These are phyloP conservation scores for Nothoprocta perdicaria DNA, from an alignment of 2,113 vertebrate species.

Conservation along the genomic window DNA sequence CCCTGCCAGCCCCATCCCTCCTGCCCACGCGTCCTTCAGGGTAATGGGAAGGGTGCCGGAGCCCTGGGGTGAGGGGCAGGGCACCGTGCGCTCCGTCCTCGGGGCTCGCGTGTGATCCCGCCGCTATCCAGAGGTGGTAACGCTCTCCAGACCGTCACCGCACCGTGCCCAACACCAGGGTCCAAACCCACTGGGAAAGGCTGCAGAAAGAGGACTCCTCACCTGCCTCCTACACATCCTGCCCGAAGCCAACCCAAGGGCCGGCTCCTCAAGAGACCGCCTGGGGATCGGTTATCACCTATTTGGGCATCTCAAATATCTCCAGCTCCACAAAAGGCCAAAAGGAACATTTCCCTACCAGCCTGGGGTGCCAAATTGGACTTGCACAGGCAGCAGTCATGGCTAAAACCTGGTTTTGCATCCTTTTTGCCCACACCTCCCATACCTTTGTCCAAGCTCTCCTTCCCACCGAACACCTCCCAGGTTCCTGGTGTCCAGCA, in stretches of 20 bases:
- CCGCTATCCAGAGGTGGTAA: background rate
- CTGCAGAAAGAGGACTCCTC: too few species aligned
- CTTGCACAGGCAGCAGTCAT: background rate
- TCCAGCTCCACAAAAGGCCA: background rate
- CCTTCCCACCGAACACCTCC: too few species aligned
- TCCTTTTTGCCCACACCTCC: background rate
- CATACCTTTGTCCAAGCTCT: background rate
- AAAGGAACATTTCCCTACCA: background rate
- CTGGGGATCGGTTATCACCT: too few species aligned
- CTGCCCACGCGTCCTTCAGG: background rate
- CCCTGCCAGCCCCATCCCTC: background rate
- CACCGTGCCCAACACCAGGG: too few species aligned
- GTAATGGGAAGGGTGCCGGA: background rate
- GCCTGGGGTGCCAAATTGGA: background rate
- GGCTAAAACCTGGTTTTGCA: background rate
- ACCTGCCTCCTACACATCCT: background rate
- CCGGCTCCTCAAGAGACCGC: background rate
- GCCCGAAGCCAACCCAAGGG: too few species aligned
- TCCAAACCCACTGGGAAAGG: background rate
- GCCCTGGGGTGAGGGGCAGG: background rate
- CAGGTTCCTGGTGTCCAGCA: background rate
- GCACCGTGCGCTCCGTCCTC: too few species aligned
- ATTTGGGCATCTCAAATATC: background rate
- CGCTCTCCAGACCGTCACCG: background rate
- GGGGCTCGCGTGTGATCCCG: background rate